These are phyloP conservation scores for Sander lucioperca DNA, from an alignment of 2,113 vertebrate genomes.

Conservation along the genomic window DNA sequence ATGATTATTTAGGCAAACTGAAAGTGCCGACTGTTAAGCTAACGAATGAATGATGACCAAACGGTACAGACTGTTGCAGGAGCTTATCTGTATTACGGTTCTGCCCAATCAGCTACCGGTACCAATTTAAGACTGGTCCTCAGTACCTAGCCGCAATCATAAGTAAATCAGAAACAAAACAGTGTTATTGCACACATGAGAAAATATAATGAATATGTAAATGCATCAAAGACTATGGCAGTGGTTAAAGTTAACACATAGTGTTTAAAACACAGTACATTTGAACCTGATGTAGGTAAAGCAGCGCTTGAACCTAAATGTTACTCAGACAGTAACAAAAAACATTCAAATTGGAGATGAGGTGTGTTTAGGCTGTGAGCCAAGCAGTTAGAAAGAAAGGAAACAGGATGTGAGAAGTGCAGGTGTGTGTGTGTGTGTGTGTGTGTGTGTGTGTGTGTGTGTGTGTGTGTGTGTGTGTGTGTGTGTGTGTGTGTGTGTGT, in stretches of 20 bases:
- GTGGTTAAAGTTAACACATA: no score
- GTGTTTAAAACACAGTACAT: no score
- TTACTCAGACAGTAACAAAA: constrained; percentile 16
- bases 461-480: constrained; percentile 21
- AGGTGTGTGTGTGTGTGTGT: constrained; percentile 17
- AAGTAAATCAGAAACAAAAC: background rate
- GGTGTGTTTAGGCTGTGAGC: constrained; percentile 38
- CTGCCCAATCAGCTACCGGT: no score
- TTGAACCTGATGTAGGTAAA: background rate
- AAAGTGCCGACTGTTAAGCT: no score
- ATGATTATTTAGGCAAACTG: no score
- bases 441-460: constrained; percentile 23
- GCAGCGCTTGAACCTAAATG: background rate
- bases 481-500: background rate
- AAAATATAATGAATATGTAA: background rate
- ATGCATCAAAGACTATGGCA: background rate
- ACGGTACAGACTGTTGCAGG: no score
- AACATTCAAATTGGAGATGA: constrained; percentile 43
- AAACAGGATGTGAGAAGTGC: constrained; percentile 25
- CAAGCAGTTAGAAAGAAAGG: constrained; percentile 37
- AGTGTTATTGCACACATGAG: background rate
- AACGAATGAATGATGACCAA: no score
- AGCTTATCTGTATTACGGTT: no score
- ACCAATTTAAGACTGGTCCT: no score
- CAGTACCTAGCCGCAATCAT: no score